Evolutionary conservation across 1,140 invertebrate genomes (phyloP).

Genomic region (Anoplophora glabripennis): DNA sequence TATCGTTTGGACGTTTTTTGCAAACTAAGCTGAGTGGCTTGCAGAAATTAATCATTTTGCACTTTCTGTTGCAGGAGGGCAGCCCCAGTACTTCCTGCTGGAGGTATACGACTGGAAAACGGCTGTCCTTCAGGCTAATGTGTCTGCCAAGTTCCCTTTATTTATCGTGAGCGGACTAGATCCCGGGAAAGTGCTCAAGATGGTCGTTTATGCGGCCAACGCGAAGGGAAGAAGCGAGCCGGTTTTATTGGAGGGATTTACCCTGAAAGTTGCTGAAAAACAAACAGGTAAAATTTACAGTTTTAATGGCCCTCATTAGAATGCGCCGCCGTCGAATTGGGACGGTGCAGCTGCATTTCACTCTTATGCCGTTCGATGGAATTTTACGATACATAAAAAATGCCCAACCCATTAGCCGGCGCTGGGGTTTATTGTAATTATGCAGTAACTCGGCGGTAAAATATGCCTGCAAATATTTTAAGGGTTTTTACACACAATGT

Average conservation of each 20-base stretch:
- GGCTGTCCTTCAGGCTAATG: conserved; percentile 62
- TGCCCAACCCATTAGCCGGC: no score
- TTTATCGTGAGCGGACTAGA: conserved; percentile 68
- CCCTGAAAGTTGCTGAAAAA: conserved; percentile 73
- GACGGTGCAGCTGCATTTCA: neutral
- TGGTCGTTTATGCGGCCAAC: conserved; percentile 64
- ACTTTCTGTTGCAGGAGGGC: conserved; percentile 31
- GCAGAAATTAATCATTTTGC: no score
- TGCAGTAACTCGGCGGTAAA: no score
- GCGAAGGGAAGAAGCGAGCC: conserved; percentile 60
- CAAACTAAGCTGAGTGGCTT: no score
- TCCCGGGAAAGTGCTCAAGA: conserved; percentile 64
- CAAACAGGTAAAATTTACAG: conserved; percentile 56
- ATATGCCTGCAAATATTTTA: no score
- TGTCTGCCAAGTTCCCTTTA: conserved; percentile 63
- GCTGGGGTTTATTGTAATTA: no score
- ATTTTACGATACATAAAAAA: conserved; percentile 7
- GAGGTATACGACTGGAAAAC: conserved; percentile 66
- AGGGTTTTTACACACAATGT: no score
- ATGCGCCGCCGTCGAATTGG: neutral
- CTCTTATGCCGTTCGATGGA: neutral
- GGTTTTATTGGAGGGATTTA: conserved; percentile 60
- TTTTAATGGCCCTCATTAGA: conserved; percentile 4
- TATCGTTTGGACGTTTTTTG: no score
- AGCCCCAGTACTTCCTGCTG: conserved; percentile 62